These are phyloP conservation scores for Drosophila murphyi DNA, from an alignment of 1,140 invertebrate genomes.

Conservation along the genomic window DNA sequence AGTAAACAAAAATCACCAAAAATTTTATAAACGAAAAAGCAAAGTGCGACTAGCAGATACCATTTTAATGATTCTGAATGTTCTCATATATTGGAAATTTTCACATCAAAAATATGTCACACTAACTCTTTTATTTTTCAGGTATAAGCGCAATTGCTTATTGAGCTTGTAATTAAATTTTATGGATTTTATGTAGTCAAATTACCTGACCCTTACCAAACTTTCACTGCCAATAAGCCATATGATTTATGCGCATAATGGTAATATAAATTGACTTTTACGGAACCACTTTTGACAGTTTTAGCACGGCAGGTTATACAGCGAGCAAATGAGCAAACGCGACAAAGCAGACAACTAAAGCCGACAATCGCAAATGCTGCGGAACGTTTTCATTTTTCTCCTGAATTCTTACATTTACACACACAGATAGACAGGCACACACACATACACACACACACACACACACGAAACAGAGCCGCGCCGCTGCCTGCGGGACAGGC, in stretches of 20 bases:
- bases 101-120: too few relatives aligned
- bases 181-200: too few relatives aligned
- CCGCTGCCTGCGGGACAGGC: slow-evolving; percentile 38
- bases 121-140: too few relatives aligned
- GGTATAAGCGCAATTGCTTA: too few relatives aligned
- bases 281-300: slow-evolving; percentile 3
- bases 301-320: slow-evolving; percentile 28
- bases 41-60: slow-evolving; percentile 1
- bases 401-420: slow-evolving; percentile 11
- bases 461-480: slow-evolving; percentile 5
- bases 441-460: slow-evolving; percentile 23
- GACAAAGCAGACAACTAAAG: slow-evolving; percentile 57
- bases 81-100: too few relatives aligned
- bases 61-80: background rate
- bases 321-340: slow-evolving; percentile 44
- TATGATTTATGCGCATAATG: too few relatives aligned
- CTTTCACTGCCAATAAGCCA: background rate
- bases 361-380: slow-evolving; percentile 70
- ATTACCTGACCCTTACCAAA: background rate
- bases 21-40: slow-evolving; percentile 12
- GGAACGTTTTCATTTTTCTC: slow-evolving; percentile 62
- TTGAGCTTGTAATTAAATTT: too few relatives aligned
- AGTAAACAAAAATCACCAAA: slow-evolving; percentile 61
- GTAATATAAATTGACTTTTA: too few relatives aligned
- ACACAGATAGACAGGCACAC: slow-evolving; percentile 23